Evolutionary conservation across 1,140 invertebrate genomes (phyloP), one percentile per base, ranked within the genome.

Genomic region (Gerris buenoi): DNA sequence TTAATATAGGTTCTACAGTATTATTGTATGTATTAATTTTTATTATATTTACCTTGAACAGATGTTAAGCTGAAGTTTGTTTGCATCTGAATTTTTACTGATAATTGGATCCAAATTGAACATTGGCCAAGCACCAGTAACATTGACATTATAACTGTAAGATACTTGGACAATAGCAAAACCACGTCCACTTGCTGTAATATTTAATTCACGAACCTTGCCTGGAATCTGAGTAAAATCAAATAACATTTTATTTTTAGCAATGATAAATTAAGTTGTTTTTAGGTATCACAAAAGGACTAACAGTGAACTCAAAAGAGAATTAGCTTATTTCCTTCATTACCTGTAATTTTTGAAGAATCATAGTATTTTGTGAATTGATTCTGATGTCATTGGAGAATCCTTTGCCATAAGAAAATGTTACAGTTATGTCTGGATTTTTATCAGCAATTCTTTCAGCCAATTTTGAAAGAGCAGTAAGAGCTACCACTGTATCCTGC

Each of bases 71-170:
- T 93, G 88, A 61, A 97, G 79, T 71, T 91, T 87, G 75, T 93
- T 85, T 13, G 83, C 79, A 71, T 90, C 88, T 0, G 91, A 93
- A 70, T 88, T 89, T 71, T 86, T 87, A 76, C 93, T 89, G 1
- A 95, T 85, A 69, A 93, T 86, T 14, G 91, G 92, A 79, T 95
- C 92, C 2, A 96, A 79, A 3, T 86, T 88, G 76, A 95, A 97
- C 23, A 92, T 79, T 1, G 93, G 93, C 84, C 88, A 91, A 22
- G 91, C 86, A 14, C 88, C 90, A 22, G 92, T 93, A 2, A 94
- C 90, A 76, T 93, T 92, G 29, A 92, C 83, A 76, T 92, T 90
- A 73, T 93, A 94, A 61, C 81, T 82, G 71, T 89, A 92, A 1
- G 86, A 86, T 0, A 97, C 83, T 76, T 93, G 91, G 29, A 93